Evolutionary conservation across 2,113 vertebrate species (phyloP).

Genomic region (Callorhinus ursinus): DNA sequence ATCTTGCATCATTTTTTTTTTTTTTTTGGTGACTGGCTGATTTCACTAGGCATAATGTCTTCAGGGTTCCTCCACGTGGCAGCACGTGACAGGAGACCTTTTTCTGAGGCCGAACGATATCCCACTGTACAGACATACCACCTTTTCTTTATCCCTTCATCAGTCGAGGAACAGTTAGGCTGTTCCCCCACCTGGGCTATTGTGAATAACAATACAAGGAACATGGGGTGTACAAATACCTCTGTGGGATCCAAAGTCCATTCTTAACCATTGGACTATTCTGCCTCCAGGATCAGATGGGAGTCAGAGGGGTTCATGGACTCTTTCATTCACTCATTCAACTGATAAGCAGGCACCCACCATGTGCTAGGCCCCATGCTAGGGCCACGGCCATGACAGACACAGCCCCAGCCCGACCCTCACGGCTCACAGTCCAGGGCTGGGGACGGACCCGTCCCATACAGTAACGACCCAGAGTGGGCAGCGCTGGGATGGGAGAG

Average conservation of each 20-base stretch:
- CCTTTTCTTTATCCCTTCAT: not conserved
- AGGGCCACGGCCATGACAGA: not conserved
- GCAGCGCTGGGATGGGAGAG: not conserved
- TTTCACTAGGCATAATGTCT: not conserved
- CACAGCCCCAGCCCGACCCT: not conserved
- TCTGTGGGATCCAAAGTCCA: not conserved
- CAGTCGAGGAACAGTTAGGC: not conserved
- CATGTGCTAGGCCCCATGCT: accelerated
- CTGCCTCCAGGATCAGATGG: not conserved
- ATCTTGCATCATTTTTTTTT: not conserved
- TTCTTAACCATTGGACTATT: not conserved
- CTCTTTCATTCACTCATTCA: not conserved
- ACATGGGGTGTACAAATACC: not conserved
- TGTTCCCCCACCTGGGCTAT: not conserved
- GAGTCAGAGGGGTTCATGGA: not conserved
- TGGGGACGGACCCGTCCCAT: not conserved
- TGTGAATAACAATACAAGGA: not conserved
- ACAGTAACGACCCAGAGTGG: accelerated
- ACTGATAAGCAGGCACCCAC: not conserved
- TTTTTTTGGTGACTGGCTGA: not conserved
- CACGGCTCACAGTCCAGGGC: not conserved
- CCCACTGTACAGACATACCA: not conserved
- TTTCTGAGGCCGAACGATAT: not conserved
- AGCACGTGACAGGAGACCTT: not conserved
- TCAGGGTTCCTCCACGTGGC: not conserved